Base-by-base conservation (phyloP, 2,888 invertebrate genomes). In the Cantharis lateralis region DNA sequence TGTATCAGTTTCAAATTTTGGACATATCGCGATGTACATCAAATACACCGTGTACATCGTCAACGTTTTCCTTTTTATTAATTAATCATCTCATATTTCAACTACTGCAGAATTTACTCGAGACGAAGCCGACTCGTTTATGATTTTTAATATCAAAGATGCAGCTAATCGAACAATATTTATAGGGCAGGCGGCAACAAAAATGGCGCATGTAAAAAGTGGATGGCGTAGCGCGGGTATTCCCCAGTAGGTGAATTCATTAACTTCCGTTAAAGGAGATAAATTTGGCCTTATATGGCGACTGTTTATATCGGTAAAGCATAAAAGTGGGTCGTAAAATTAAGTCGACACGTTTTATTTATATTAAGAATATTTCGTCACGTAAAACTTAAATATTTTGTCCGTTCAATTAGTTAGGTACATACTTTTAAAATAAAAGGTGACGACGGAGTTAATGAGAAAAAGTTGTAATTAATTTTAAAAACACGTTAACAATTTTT, bases 1-100 rank as follows among this genome's bases (percentile, higher is more conserved):
- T 75, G 72, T 71, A 75, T 73, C 70, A 71, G 77, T 74, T 77
- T 72, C 71, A 71, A 48, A 71, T 71, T 74, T 73, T 16, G n/a
- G 64, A 66, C 64, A 68, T 69, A 69, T 63, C 64, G 48, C 18
- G 15, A 68, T 72, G 48, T 72, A 72, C 28, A 24, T 26, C 62
- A n/a, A 20, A 10, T 16, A 15, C 64, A 16, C 15, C 71, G n/a
- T n/a, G 71, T 62, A 69, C 32, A 13, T 69, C 28, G 32, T 32
- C 28, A 24, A 24, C 24, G 66, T 48, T 48, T 48, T 48, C 48
- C n/a, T 7, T 48, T 48, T 48, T 24, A 24, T 24, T n/a, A 48
- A 48, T 48, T 48, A n/a, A 48, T 48, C 48, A 48, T 48, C 48
- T 48, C 48, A 2, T 48, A 48, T 2, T 48, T 48, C n/a, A 48